Base-by-base conservation (phyloP, 2,113 vertebrate species). In the Urocolius indicus region DNA sequence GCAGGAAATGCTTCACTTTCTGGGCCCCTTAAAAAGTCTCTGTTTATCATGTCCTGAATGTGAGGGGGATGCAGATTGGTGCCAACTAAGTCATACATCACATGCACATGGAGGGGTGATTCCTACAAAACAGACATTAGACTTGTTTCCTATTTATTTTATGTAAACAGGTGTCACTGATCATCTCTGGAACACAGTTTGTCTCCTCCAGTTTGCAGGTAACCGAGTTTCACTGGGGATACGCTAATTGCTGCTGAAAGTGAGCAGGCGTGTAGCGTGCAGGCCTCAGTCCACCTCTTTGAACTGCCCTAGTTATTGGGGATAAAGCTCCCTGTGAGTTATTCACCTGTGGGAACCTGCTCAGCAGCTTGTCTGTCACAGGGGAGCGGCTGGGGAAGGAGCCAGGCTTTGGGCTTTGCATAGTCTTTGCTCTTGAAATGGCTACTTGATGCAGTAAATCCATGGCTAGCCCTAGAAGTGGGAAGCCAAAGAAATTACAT, bases 1-100 rank as follows among this genome's bases (percentile, higher is more conserved):
- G 76, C 90, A 89, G 94, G 87, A 94, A 97, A 90, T 79, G 63
- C 92, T 94, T 93, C 67, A 52, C 66, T 78, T 91, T 94, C 81
- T 84, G 82, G 23, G 21, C 29, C 41, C 46, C 57, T 85, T 79
- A 59, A 77, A 73, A 43, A 49, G 24, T 7, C n/a, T 78, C 46
- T 88, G 62, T 45, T 82, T 86, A 38, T 79, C 65, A 13, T 9
- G 52, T 46, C 62, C 30, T 69, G 16, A 67, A 46, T 59, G 65
- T 76, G 52, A 29, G 77, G 51, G 51, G 34, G 8, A 48, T 61
- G 68, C 76, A 88, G 63, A 38, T 27, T 46, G 57, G 24, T 84
- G 69, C 51, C 49, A 49, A 18, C 67, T 54, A 55, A 74, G 21
- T 66, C 38, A 55, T 17, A 26, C 1, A 58, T 38, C 43, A 20